A percentile compares a stretch with the other conserved stretches of the same genome.
These are phyloP conservation scores for Catocala fraxini DNA, from an alignment of 2,888 invertebrate species.

Conservation along the genomic window DNA sequence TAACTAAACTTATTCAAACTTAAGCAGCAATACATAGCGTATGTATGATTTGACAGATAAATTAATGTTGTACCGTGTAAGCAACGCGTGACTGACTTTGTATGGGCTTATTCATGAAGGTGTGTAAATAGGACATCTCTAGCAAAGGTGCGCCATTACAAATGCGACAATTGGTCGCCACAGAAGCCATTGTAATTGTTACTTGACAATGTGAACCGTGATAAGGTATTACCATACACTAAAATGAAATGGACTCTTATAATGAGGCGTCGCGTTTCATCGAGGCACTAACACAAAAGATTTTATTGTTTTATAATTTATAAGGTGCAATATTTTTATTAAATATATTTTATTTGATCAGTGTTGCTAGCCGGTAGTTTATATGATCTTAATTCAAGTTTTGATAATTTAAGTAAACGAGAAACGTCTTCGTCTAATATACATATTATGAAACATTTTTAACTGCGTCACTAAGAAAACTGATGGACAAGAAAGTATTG, in stretches of 20 bases:
- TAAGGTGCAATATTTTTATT: conserved; percentile 6
- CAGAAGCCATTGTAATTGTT: conserved; percentile 74
- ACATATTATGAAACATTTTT: too few relatives aligned
- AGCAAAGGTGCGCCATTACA: conserved; percentile 71
- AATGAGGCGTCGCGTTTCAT: conserved; percentile 20
- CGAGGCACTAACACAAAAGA: conserved; percentile 52
- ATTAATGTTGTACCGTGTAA: conserved; percentile 27
- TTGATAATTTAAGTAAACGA: too few relatives aligned
- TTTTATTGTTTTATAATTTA: conserved; percentile 60
- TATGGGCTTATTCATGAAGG: conserved; percentile 53
- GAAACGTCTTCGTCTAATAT: too few relatives aligned
- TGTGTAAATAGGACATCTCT: conserved; percentile 72
- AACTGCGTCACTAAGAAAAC: too few relatives aligned
- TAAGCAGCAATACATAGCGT: conserved; percentile 21
- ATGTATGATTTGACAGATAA: conserved; percentile 31
- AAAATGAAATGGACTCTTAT: conserved; percentile 27
- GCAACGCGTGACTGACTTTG: conserved; percentile 64
- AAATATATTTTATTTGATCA: not conserved
- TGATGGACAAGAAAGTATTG: too few relatives aligned
- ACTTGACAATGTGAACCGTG: conserved; percentile 54
- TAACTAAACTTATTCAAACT: conserved; percentile 19
- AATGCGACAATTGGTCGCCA: conserved; percentile 59
- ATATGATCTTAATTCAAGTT: too few relatives aligned
- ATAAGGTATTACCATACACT: conserved; percentile 63
- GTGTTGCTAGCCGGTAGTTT: too few relatives aligned